Conservation (phyloP, 2,113 vertebrate genomes). For the Ptilonorhynchus violaceus region DNA sequence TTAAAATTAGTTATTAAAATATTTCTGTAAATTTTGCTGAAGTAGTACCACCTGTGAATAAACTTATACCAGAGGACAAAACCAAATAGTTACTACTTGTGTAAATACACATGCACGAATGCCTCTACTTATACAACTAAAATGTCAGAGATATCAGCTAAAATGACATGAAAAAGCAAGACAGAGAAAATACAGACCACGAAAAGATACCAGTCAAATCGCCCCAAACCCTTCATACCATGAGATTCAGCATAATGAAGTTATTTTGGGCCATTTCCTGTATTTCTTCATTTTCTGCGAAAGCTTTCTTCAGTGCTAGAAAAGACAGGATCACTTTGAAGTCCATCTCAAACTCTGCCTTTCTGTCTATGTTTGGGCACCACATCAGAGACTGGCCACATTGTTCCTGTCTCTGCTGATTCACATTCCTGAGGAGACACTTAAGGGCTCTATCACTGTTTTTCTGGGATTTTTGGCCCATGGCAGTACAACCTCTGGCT, state of each 20-base stretch:
- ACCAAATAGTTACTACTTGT: not conserved
- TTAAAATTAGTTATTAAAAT: not conserved
- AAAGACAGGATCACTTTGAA: constrained; percentile 1
- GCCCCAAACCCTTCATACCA: constrained; percentile 68
- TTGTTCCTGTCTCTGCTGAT: not conserved
- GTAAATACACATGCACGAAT: not conserved
- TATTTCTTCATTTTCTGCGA: constrained; percentile 75
- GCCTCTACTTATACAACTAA: not conserved
- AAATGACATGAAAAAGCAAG: not conserved
- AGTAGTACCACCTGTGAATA: not conserved
- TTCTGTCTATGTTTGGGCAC: not conserved
- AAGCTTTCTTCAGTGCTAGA: constrained; percentile 85
- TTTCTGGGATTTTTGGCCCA: not conserved
- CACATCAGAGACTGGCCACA: not conserved
- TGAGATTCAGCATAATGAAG: constrained; percentile 88
- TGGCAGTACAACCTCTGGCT: not conserved
- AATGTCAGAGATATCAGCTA: not conserved
- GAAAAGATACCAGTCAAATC: not conserved
- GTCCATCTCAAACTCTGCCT: not conserved
- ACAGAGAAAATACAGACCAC: not conserved
- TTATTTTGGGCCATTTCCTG: constrained; percentile 85
- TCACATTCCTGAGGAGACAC: not conserved
- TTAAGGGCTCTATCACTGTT: not conserved
- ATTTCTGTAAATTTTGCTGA: not conserved
- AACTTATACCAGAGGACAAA: not conserved